Evolutionary conservation across 1,140 invertebrate genomes (phyloP), one percentile per base, ranked within the genome.

Genomic region (Centruroides vittatus): DNA sequence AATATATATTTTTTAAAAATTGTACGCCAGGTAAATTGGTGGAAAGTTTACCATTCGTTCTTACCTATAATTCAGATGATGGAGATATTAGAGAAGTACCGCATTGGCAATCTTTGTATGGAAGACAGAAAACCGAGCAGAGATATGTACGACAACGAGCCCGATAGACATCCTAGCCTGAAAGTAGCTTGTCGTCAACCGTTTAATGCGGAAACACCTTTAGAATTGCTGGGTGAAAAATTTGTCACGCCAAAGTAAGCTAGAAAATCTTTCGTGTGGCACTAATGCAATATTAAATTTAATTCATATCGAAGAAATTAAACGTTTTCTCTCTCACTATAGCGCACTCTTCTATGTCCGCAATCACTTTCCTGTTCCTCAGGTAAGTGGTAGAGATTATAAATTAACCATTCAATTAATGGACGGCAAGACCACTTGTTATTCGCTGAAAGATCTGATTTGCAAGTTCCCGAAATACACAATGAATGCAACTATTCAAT

Each of bases 181-280:
- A 82, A 82, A 66, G 75, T 85, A 34, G 82, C 84, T 70, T 88
- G 89, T 0, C 72, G 78, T 8, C 89, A 87, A 70, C 96, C 96
- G 0, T 99, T 92, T 74, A 98, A 98, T 78, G 96, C 92, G 1
- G 96, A 99, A 78, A 85, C 90, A 64, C 88, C 91, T 0, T 74
- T 83, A 9, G 66, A 80, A 1, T 65, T 94, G 11, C 78, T 98
- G 5, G 78, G 84, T 4, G 84, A 93, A 62, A 83, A 81, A 70
- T 97, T 89, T 70, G 71, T 86, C 47, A 99, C 96, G 8, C 94
- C 94, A 51, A 85, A 82, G n/a, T n/a, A n/a, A n/a, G n/a, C n/a
- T n/a, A n/a, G n/a, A n/a, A n/a, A n/a, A n/a, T n/a, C n/a, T n/a
- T n/a, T n/a, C n/a, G 86, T 89, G n/a, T n/a, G n/a, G n/a, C n/a